Evolutionary conservation across 2,888 invertebrate genomes (phyloP).

Genomic region (Rhingia rostrata): DNA sequence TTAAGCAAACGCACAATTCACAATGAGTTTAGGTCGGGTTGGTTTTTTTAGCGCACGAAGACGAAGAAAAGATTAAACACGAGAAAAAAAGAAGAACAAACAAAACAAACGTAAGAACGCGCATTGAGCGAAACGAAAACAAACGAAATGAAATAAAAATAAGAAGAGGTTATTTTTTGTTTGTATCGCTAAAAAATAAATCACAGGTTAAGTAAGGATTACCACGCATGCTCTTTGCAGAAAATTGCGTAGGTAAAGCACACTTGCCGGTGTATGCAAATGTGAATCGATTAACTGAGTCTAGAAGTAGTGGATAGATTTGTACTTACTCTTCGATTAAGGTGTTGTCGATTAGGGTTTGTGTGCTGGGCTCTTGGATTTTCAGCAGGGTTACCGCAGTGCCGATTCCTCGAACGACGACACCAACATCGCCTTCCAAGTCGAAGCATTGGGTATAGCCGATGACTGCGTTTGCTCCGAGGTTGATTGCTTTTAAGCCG

Average conservation of each 20-base stretch:
- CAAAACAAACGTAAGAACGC: constrained; percentile 61
- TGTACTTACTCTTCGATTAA: constrained; percentile 86
- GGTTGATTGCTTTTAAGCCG: constrained; percentile 95
- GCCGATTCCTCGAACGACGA: constrained; percentile 97
- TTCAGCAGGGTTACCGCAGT: constrained; percentile 91
- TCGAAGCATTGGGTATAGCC: constrained; percentile 98
- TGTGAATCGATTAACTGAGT: constrained; percentile 11
- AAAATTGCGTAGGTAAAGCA: constrained; percentile 10
- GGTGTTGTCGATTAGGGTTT: constrained; percentile 82
- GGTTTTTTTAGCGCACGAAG: constrained; percentile 35
- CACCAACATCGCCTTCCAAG: constrained; percentile 97
- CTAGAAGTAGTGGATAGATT: neutral
- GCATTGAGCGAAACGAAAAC: constrained; percentile 36
- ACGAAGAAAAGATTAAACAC: constrained; percentile 38
- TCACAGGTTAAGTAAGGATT: constrained; percentile 8
- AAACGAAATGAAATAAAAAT: constrained; percentile 61
- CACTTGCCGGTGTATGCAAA: constrained; percentile 24
- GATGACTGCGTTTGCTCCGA: constrained; percentile 97
- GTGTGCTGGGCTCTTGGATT: constrained; percentile 83
- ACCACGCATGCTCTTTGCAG: constrained; percentile 29
- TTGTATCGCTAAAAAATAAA: constrained; percentile 2
- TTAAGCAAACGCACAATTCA: constrained; percentile 51
- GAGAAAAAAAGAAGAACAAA: constrained; percentile 30
- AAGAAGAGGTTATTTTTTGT: constrained; percentile 51
- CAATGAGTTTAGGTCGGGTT: constrained; percentile 19